Evolutionary conservation across 2,797 vertebrate genomes (phyloP), one percentile per base, ranked within the genome.

Genomic region (Distichodus sexfasciatus): DNA sequence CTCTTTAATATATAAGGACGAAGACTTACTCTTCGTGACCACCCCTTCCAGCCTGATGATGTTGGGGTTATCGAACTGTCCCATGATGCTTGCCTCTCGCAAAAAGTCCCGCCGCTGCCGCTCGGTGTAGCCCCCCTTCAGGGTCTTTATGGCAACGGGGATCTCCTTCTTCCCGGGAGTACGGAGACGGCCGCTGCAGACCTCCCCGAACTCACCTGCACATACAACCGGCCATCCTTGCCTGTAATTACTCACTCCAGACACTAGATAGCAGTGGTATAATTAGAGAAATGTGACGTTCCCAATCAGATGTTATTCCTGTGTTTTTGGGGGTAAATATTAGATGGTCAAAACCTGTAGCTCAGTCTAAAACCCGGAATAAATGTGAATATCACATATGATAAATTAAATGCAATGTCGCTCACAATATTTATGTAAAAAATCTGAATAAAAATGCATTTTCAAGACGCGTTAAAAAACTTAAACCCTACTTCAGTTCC

Each of bases 181-280:
- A 76, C 94, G 95, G 82, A 99, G 85, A 11, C 93, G 92, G 2
- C 97, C 97, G 59, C 97, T 94, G 58, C 97, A 99, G 2, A 99
- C 97, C 84, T 99, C 97, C 79, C 97, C 97, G 87, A 98, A 98
- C 87, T 99, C 97, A 72, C 97, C 97, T 99, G 51, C 57, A n/a
- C n/a, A n/a, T n/a, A n/a, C n/a, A 57, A n/a, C 38, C 12, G 31
- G 8, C 9, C 4, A 51, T 24, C 33, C 59, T 21, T 14, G 31
- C 33, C 21, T 64, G 44, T 31, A 71, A 14, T 9, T 48, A 51
- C 35, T 15, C 36, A 50, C 36, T 47, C 21, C 2, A 3, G 35
- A 14, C 69, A 72, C 69, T 66, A 72, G 69, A 33, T 65, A 62
- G 69, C 69, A 65, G 69, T 72, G 40, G 61, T 12, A 72, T 21